Evolutionary conservation across 2,888 invertebrate genomes (phyloP).

Genomic region (Micropterix aruncella): DNA sequence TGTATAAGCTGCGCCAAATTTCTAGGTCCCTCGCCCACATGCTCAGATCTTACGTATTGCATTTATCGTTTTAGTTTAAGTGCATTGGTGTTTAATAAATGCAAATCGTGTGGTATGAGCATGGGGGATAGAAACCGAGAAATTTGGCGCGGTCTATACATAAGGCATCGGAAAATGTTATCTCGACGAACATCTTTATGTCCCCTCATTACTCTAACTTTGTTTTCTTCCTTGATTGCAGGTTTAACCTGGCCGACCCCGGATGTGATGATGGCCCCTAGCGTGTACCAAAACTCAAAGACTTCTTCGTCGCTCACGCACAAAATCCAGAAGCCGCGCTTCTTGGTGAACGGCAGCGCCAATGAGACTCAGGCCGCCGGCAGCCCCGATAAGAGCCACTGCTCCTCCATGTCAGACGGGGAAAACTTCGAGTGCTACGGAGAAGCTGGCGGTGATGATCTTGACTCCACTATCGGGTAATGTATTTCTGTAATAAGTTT

Average conservation of each 20-base stretch:
- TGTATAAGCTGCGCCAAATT: too few species aligned
- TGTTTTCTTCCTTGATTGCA: slow-evolving; percentile 18
- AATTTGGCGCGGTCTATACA: too few species aligned
- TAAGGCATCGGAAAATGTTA: too few species aligned
- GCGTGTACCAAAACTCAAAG: slow-evolving; percentile 38
- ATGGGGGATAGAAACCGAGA: too few species aligned
- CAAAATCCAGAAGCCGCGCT: slow-evolving; percentile 18
- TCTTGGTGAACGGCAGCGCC: slow-evolving; percentile 19
- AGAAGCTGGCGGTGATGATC: slow-evolving; percentile 45
- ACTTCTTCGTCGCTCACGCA: slow-evolving; percentile 29
- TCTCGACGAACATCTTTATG: too few species aligned
- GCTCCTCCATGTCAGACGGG: slow-evolving; percentile 53
- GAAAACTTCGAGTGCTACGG: slow-evolving; percentile 75
- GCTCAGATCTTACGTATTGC: too few species aligned
- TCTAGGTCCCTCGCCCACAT: too few species aligned
- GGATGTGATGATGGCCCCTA: slow-evolving; percentile 44
- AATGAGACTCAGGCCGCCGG: slow-evolving; percentile 26
- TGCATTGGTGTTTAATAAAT: too few species aligned
- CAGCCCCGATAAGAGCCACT: slow-evolving; percentile 28
- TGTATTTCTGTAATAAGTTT: too few species aligned
- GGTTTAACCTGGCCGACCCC: slow-evolving; percentile 22
- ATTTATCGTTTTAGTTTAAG: too few species aligned
- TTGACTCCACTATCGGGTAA: slow-evolving; percentile 15
- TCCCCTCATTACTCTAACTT: too few species aligned
- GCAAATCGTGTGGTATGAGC: too few species aligned